Percentiles rank a stretch among this genome's conserved stretches.
Evolutionary conservation across 1,140 invertebrate genomes (phyloP).

Genomic region (Araneus ventricosus): DNA sequence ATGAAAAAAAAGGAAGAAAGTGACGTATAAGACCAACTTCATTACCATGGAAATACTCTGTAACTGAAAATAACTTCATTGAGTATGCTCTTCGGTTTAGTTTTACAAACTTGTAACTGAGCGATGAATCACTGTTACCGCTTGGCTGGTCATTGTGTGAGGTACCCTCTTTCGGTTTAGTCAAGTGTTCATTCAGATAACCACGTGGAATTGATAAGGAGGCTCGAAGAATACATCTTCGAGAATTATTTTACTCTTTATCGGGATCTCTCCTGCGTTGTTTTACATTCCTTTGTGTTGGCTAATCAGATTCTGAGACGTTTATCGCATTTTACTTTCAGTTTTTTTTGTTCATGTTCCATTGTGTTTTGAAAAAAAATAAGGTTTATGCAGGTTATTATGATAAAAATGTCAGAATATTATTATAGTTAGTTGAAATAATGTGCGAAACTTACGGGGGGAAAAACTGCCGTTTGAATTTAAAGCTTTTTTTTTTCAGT

Average conservation of each 20-base stretch:
- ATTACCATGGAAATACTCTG: neutral
- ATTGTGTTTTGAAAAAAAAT: neutral
- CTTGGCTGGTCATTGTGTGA: neutral
- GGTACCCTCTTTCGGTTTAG: neutral
- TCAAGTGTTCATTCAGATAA: neutral
- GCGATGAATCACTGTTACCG: constrained; percentile 11
- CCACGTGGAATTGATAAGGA: neutral
- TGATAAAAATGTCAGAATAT: neutral
- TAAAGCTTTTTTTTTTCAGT: too few relatives aligned
- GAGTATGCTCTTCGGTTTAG: constrained; percentile 25
- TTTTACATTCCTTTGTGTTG: neutral
- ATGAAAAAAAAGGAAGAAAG: neutral
- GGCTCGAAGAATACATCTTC: neutral
- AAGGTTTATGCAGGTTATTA: neutral
- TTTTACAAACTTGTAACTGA: neutral
- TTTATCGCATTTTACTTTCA: neutral
- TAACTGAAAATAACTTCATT: constrained; percentile 17
- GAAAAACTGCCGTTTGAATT: too few relatives aligned
- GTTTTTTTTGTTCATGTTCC: neutral
- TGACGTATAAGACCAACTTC: neutral
- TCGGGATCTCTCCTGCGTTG: constrained; percentile 13
- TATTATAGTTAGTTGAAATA: too few relatives aligned
- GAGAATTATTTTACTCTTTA: neutral
- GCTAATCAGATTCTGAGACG: neutral
- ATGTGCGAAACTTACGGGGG: too few relatives aligned